Evolutionary conservation across 2,797 vertebrate species (phyloP).

Genomic region (Coccyzus lansbergi): DNA sequence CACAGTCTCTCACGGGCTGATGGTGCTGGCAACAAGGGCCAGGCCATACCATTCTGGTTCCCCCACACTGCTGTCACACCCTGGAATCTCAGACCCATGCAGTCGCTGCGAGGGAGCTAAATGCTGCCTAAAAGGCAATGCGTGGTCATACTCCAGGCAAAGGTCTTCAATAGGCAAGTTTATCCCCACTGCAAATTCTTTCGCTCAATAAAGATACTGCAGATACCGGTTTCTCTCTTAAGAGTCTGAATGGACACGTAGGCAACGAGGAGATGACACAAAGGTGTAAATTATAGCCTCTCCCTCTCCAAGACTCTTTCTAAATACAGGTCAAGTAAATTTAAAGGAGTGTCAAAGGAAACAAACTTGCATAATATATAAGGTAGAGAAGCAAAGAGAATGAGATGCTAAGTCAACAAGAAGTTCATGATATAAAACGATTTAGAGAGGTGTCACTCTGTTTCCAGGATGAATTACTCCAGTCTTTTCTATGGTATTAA

Average conservation of each 20-base stretch:
- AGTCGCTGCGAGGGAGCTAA: neutral
- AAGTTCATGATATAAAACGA: neutral
- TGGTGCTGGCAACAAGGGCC: neutral
- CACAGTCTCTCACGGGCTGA: neutral
- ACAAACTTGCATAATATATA: neutral
- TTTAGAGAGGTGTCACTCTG: neutral
- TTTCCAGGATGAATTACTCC: neutral
- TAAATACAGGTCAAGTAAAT: slow-evolving; percentile 26
- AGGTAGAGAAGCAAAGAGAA: neutral
- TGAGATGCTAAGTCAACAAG: neutral
- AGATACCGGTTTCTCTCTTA: neutral
- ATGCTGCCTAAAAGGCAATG: neutral
- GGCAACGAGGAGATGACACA: neutral
- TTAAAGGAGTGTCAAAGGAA: neutral
- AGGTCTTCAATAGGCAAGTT: neutral
- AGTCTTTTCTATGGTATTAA: neutral
- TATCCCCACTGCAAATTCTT: neutral
- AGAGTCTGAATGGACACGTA: neutral
- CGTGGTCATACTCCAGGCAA: neutral
- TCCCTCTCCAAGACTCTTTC: neutral
- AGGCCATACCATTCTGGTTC: slow-evolving; percentile 80
- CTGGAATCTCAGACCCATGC: neutral
- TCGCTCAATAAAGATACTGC: neutral
- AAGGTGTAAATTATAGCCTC: neutral
- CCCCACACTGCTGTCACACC: neutral